phyloP scores from a whole-genome alignment of 2,888 invertebrate species.

The Anthrax anthrax region DNA sequence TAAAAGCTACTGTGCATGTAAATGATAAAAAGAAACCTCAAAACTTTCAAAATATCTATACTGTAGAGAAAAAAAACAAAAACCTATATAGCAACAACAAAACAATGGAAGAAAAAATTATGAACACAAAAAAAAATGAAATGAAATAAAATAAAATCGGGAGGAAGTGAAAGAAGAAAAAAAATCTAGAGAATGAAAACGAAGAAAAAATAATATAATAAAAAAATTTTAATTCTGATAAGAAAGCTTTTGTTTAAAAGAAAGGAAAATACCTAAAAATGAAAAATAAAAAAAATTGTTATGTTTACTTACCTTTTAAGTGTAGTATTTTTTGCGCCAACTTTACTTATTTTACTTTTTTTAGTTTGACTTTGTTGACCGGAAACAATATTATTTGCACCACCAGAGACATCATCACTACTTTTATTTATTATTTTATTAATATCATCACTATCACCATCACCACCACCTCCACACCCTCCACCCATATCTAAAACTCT shows the following conservation, averaged over 20 bases:
- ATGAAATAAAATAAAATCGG: no score
- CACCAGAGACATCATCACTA: neutral
- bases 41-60: neutral
- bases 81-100: no score
- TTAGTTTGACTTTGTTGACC: constrained; percentile 12
- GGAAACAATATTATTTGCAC: neutral
- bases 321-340: constrained; percentile 28
- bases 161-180: no score
- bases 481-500: neutral
- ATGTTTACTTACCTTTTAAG: constrained; percentile 26
- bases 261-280: no score
- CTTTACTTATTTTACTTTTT: constrained; percentile 27
- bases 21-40: neutral
- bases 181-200: no score
- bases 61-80: neutral
- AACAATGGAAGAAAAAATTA: no score
- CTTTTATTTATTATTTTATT: neutral
- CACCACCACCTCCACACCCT: neutral
- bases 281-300: no score
- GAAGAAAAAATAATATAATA: no score
- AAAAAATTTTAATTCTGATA: no score
- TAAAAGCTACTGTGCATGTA: no score
- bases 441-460: neutral
- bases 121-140: no score
- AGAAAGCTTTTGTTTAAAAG: no score